Base-by-base conservation (phyloP, 23 tunicate genomes). In the Phallusia fumigata region DNA sequence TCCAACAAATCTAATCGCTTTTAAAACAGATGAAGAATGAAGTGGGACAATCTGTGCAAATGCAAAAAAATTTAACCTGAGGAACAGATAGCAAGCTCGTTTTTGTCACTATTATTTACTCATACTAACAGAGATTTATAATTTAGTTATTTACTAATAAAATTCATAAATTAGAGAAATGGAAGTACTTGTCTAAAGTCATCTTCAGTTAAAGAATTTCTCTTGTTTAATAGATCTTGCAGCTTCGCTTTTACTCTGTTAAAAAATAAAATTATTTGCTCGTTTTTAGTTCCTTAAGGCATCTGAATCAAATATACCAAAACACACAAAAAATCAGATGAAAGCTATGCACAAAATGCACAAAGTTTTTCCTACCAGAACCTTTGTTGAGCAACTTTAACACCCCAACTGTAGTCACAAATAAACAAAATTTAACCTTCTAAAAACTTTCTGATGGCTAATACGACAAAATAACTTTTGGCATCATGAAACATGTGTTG, bases 181-280 rank as follows among this genome's bases (percentile, higher is more conserved):
- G 5, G 32, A 65, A 75, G 47, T 80, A 86, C 90, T 81, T 81
- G 78, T 75, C 49, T 33, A 30, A 73, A 24, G 51, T 86, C 85
- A 13, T 81, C 85, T 10, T 64, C 78, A 13, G 86, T 64, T 19
- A 82, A 11, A 8, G 82, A 47, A 22, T 75, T 83, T 18, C 64
- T 53, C 36, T 85, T 81, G 80, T 93, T 93, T n/a, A 93, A 64
- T 16, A 93, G 19, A 49, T 82, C 85, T 78, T 93, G 98, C 81
- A 93, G 88, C 77, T 82, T 82, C 10, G 73, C 80, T 79, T 93
- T 93, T 21, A 93, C 98, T 40, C 98, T 93, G 45, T 75, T 75
- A 75, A 75, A 75, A 75, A 75, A 34, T 15, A 33, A 26, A 75
- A 8, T 5, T 78, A 11, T 35, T 34, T 3, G 31, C 19, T 74